phyloP scores from a whole-genome alignment of 2,797 vertebrate species.

The Oreochromis mossambicus region DNA sequence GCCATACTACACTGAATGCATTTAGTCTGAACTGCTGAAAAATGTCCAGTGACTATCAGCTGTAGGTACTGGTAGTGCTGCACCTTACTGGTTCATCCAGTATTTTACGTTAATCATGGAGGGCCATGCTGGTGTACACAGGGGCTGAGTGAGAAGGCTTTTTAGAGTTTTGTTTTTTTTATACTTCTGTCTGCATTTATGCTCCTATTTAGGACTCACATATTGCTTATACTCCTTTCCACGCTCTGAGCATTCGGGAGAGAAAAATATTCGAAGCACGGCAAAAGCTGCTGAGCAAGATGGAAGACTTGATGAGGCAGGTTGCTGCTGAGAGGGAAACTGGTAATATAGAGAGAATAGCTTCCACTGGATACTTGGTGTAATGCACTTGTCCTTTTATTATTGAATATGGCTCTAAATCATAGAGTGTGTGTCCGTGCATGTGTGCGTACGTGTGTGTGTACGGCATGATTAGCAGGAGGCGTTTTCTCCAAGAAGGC shows the following conservation, averaged over 20 bases:
- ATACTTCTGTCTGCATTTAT: not conserved
- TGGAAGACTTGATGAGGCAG: slow-evolving; percentile 72
- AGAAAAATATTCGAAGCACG: slow-evolving; percentile 66
- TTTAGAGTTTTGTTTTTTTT: not conserved
- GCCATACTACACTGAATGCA: not conserved
- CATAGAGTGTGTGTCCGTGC: not conserved
- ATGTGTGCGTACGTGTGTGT: not conserved
- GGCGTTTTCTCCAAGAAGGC: not conserved
- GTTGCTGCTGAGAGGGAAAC: slow-evolving; percentile 41
- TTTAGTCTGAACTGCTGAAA: not conserved
- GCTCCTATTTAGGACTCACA: slow-evolving; percentile 66
- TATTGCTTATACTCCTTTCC: slow-evolving; percentile 76
- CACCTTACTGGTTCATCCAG: not conserved
- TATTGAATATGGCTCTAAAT: not conserved
- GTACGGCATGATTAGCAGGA: not conserved
- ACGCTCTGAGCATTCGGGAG: slow-evolving; percentile 65
- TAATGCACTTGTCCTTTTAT: not conserved
- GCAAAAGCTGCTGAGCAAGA: slow-evolving; percentile 67
- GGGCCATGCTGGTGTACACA: not conserved
- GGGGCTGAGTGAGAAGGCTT: not conserved
- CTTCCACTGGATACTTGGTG: slow-evolving; percentile 36
- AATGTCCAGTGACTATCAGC: not conserved
- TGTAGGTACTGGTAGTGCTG: not conserved
- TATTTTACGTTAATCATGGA: not conserved
- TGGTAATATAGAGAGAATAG: slow-evolving; percentile 52